phyloP scores from a whole-genome alignment of 2,113 vertebrate genomes.

The Hiodon tergisus region DNA sequence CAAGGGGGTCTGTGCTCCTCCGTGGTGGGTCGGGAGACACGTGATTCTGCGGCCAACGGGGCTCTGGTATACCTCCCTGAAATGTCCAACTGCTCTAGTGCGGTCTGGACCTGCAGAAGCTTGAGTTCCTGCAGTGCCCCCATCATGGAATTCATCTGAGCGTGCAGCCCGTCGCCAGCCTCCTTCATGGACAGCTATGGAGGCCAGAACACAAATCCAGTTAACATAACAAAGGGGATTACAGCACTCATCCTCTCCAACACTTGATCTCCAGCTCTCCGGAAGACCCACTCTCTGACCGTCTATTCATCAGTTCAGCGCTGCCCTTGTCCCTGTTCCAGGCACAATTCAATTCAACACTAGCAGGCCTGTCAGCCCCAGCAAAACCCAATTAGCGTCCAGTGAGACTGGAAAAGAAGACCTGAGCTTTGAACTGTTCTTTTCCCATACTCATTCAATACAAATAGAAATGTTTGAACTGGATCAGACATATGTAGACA shows the following conservation, averaged over 20 bases:
- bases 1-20: conserved; percentile 4
- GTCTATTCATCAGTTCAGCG: background rate
- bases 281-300: conserved; percentile 20
- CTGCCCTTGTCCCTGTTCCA: background rate
- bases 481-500: background rate
- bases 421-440: background rate
- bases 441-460: background rate
- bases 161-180: conserved; percentile 88
- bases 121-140: conserved; percentile 94
- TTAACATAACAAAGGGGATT: conserved; percentile 25
- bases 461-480: background rate
- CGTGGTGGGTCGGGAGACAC: background rate
- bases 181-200: conserved; percentile 85
- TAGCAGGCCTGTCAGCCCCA: background rate
- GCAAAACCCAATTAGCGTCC: background rate
- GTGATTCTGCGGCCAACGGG: conserved; percentile 22
- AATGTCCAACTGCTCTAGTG: conserved; percentile 80
- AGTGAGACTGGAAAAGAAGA: background rate
- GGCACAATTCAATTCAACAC: background rate
- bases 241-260: conserved; percentile 19
- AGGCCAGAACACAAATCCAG: conserved; percentile 19
- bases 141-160: conserved; percentile 98
- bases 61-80: conserved; percentile 56
- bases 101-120: conserved; percentile 89
- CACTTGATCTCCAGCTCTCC: conserved; percentile 8